Evolutionary conservation across 2,888 invertebrate species (phyloP), one percentile per base, ranked within the genome.

Genomic region (Sisyra terminalis): DNA sequence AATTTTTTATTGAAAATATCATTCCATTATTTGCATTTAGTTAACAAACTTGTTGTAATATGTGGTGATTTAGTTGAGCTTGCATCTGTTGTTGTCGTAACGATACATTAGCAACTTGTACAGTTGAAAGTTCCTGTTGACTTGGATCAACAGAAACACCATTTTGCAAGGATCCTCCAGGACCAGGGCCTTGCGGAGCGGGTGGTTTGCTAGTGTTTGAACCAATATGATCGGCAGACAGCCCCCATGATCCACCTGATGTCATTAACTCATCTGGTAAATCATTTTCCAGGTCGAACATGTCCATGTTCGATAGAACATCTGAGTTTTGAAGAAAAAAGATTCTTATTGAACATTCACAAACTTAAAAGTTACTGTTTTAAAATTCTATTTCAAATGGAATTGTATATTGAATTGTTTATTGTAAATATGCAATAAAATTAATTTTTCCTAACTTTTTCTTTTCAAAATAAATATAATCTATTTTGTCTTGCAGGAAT

Each of bases 261-360:
- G 75, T 72, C 64, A 88, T 82, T 51, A 92, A 69, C 64, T 90
- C 90, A 66, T 90, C 89, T 37, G 90, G 90, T 53, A 92, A 75
- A 64, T 88, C 84, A 65, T 88, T 87, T 65, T 90, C 90, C 63
- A 90, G 72, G 66, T 86, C 85, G 62, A 84, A 82, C 75, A 86
- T 84, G 59, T 83, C 82, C 61, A 78, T 76, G 67, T 81, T 84
- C 51, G 84, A 79, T 62, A 82, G 76, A 61, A 81, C 77, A 73
- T 84, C 85, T 78, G 65, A n/a, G 50, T 56, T 61, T 60, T 55
- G 52, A 48, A 53, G 47, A 48, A 45, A 32, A 44, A 40, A 14
- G 16, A 9, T 11, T 6, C 8, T 35, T 35, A 35, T 35, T 24
- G 3, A 24, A n/a, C 13, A n/a, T 8, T 34, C 34, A 34, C 8